Base-by-base conservation (phyloP, 2,113 vertebrate species). In the Xenopus laevis region DNA sequence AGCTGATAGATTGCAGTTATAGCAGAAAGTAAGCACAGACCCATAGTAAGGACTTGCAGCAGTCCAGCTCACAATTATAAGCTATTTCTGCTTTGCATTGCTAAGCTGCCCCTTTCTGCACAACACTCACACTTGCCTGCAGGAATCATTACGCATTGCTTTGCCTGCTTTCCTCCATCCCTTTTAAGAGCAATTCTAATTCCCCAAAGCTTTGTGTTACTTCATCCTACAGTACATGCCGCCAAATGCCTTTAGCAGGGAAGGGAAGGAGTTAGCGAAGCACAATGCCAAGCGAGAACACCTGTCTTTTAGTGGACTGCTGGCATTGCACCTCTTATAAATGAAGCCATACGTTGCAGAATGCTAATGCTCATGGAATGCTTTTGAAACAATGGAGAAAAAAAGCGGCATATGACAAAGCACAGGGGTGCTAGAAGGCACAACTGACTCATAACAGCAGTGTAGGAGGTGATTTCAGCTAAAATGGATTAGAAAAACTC, bases 231-330 rank as follows among this genome's bases (percentile, higher is more conserved):
- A 27, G 27, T 50, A 20, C 18, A 10, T 55, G 66, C 58, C 52
- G 58, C 73, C 73, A 75, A 75, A 55, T 75, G 58, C 65, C 23
- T 61, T 63, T 63, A 75, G 59, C 67, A 57, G 55, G 69, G 74
- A 61, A 27, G 66, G 70, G 74, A 61, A 27, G 66, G 70, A 63
- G 66, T 50, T 18, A 13, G 15, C 52, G 46, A 20, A 52, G 23
- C 30, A 50, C 60, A 47, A 58, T 68, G 74, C 74, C 66, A 77
- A 64, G 60, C 50, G 45, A 40, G 30, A 70, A 77, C 74, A 77
- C 74, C 74, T 77, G 74, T 71, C 65, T 57, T 61, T 77, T 76
- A 53, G 74, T 77, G 27, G 59, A 59, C 70, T 70, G 33, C 67
- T 70, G 74, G 74, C 74, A 70, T 13, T 16, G 40, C 30, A 68